Evolutionary conservation across 2,888 invertebrate species (phyloP).

Genomic region (Drosophila silvestris): DNA sequence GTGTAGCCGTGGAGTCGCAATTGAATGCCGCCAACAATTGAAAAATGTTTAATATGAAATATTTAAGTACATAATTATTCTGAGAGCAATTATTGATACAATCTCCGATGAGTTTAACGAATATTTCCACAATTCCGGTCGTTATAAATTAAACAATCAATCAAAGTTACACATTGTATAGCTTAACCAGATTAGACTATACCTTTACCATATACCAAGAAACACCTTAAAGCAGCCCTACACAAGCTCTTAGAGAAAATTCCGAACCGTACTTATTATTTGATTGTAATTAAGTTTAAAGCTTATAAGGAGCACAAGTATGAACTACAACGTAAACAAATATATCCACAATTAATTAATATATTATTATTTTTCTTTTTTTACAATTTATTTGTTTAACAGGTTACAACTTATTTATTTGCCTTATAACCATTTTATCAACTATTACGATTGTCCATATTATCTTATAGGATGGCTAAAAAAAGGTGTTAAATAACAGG

Average conservation of each 20-base stretch:
- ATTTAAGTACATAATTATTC: constrained; percentile 19
- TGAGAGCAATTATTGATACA: constrained; percentile 11
- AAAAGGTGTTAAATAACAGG: constrained; percentile 48
- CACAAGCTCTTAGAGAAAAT: neutral
- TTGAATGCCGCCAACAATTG: constrained; percentile 28
- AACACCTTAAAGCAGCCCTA: neutral
- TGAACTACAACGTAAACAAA: neutral
- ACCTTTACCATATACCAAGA: neutral
- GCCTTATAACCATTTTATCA: neutral
- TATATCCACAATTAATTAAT: neutral
- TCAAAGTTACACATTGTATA: neutral
- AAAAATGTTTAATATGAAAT: neutral
- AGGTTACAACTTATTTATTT: neutral
- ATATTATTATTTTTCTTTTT: neutral
- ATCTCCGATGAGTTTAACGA: constrained; percentile 14
- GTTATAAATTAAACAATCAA: constrained; percentile 4
- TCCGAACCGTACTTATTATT: neutral
- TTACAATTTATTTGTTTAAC: neutral
- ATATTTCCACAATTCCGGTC: constrained; percentile 14
- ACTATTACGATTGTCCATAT: neutral
- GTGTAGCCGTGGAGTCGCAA: constrained; percentile 11
- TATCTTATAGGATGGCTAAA: neutral
- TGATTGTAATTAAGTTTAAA: neutral
- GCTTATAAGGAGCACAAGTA: neutral
- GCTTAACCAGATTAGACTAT: neutral